Conservation (phyloP, 2,797 vertebrate genomes). For the Mionectes olivaceus region DNA sequence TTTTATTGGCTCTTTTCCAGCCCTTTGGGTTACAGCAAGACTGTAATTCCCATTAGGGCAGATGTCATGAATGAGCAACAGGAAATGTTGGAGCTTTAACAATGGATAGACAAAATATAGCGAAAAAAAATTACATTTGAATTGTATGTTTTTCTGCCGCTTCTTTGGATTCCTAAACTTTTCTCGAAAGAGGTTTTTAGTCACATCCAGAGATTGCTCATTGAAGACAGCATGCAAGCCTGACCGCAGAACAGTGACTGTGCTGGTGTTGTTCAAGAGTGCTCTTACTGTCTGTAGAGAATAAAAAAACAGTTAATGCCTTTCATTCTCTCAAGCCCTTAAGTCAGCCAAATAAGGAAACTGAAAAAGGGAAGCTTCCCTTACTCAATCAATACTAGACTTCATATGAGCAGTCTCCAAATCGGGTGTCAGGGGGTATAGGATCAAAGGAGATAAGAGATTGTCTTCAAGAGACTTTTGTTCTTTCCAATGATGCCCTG, state of each 20-base stretch:
- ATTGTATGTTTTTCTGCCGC: slow-evolving; percentile 24
- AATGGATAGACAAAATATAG: not conserved
- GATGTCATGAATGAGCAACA: slow-evolving; percentile 3
- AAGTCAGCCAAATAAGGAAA: not conserved
- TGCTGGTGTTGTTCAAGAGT: slow-evolving; percentile 61
- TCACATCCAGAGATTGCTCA: slow-evolving; percentile 42
- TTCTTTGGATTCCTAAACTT: not conserved
- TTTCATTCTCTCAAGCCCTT: not conserved
- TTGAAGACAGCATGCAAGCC: slow-evolving; percentile 56
- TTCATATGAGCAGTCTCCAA: not conserved
- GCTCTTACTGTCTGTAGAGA: slow-evolving; percentile 65
- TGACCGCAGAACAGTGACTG: slow-evolving; percentile 48
- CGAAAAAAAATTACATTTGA: slow-evolving; percentile 71
- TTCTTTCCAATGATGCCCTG: not conserved
- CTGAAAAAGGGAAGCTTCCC: not conserved
- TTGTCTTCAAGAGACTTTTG: slow-evolving; percentile 13
- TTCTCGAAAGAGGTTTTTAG: slow-evolving; percentile 6
- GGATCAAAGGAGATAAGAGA: slow-evolving; percentile 7
- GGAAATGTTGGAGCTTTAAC: not conserved
- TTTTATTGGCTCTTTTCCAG: slow-evolving; percentile 22
- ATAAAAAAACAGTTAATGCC: not conserved
- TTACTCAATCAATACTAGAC: not conserved
- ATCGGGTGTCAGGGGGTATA: fast-evolving
- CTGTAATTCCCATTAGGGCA: not conserved
- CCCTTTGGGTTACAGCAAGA: not conserved